Base-by-base conservation (phyloP, 2,888 invertebrate species). In the Thelaira solivaga region DNA sequence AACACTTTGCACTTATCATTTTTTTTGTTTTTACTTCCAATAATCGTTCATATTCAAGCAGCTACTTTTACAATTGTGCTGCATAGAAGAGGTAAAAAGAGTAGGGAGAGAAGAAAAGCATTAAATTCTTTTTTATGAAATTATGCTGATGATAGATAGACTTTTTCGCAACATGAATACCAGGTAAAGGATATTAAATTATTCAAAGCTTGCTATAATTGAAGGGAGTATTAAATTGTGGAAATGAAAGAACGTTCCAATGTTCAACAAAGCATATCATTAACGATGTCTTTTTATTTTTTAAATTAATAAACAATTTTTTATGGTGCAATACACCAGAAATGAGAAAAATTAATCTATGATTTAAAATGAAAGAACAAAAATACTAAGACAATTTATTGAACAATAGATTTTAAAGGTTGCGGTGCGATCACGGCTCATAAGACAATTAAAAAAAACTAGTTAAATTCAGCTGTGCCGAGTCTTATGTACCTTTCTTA, bases 101-200 rank as follows among this genome's bases (percentile, higher is more conserved):
- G 24, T n/a, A 18, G 24, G 13, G 2, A 24, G 18, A 13, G 34
- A n/a, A 18, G n/a, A 26, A 6, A 55, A n/a, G n/a, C n/a, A 26
- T 39, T 39, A 41, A 41, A 22, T 26, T 41, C 39, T 22, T 49
- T 49, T 47, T 69, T 59, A 49, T 39, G 34, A 39, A 68, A 20
- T 36, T 31, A 10, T 59, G 49, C 65, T 24, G 24, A 36, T 57
- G 57, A 47, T 47, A 57, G 45, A 57, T 47, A 57, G 45, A 57
- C 45, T 36, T 68, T 57, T 29, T 57, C 7, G 8, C 24, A 45
- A 36, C 18, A 45, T 26, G 24, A 45, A 34, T 34, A 18, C 1
- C 18, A 20, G 18, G 7, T 11, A 43, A 65, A 65, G 59, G 73
- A 59, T 73, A 73, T 73, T 73, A 65, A 73, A 73, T 73, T 73